Evolutionary conservation across 2,113 vertebrate genomes (phyloP), one percentile per base, ranked within the genome.

Genomic region (Ammodytes dubius): DNA sequence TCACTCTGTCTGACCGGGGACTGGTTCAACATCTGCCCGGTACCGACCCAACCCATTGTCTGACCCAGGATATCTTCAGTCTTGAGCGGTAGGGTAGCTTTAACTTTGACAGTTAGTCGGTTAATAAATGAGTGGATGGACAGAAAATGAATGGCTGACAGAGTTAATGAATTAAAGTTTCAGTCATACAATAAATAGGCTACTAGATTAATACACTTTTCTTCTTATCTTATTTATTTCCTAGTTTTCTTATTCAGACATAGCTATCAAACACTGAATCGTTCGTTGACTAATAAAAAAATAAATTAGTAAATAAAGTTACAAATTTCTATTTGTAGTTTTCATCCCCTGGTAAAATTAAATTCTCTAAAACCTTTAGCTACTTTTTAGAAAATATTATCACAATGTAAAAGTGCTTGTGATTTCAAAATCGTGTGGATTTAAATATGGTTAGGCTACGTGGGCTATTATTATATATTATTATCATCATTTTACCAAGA

Each of bases 81-180:
- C 56, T 61, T 27, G 47, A 61, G 17, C 50, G 83, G 74, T 89
- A 85, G 45, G 5, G 87, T 76, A 49, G n/a, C 6, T 1, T 14
- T 60, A 17, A 45, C 35, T 14, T 7, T 37, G 43, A 63, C 54
- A 13, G 27, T n/a, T 83, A 19, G 27, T 57, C 17, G 1, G 66
- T 47, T 47, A 3, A 57, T 37, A 2, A 3, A 7, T 43, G 5
- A 11, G n/a, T 13, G 19, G 3, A 14, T 37, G 10, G 17, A 37
- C 12, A 63, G 5, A 57, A 13, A 7, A 50, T 12, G 0, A 45
- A 10, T 19, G 45, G 19, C 14, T 57, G 73, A 46, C 6, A 4
- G 19, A 56, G 63, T 11, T 42, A 2, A 17, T 45, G 13, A 45
- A 27, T 43, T 10, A 46, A 59, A 13, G 15, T 71, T 59, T 53